Base-by-base conservation (phyloP, 2,888 invertebrate genomes). In the Nysson spinosus region DNA sequence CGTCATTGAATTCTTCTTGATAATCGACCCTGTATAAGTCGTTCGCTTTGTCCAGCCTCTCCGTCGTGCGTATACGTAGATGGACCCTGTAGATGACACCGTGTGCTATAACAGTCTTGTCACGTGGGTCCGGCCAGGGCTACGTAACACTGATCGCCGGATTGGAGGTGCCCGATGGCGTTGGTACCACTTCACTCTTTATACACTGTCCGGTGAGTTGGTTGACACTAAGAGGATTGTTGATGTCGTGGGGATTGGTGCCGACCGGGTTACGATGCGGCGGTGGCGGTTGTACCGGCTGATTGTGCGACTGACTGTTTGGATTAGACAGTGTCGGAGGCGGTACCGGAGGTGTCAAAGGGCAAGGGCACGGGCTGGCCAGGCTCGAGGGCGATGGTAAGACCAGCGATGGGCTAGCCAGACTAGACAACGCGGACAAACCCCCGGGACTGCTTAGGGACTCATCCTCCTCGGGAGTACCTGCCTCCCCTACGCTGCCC, bases 211-310 rank as follows among this genome's bases (percentile, higher is more conserved):
- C 94, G 64, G 95, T 96, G 77, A 96, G 89, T 88, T 96, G 96
- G 82, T 96, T 96, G 60, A 96, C 95, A 87, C 95, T 96, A 35
- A 96, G 90, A 56, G 96, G 96, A 89, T 96, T 96, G 89, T 96
- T 96, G 73, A 95, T 93, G 89, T 96, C 96, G 78, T 95, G 93
- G 34, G 96, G 96, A 89, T 96, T 96, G 40, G 96, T 95, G 62
- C 96, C 96, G 56, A 96, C 95, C 34, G 96, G 96, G 87, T 95
- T 92, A 70, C 96, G 90, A 72, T 89, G 89, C 51, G 89, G 89
- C 44, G 88, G 88, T 28, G 88, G 88, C 35, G 54, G 68, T 44
- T 78, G 81, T 7, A 60, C 75, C 49, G 87, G 87, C n/a, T 65
- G 77, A 35, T 61, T 64, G 46, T 57, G 56, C 30, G 24, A 22